Conservation (phyloP, 2,113 vertebrate genomes). For the Sigmodon hispidus region DNA sequence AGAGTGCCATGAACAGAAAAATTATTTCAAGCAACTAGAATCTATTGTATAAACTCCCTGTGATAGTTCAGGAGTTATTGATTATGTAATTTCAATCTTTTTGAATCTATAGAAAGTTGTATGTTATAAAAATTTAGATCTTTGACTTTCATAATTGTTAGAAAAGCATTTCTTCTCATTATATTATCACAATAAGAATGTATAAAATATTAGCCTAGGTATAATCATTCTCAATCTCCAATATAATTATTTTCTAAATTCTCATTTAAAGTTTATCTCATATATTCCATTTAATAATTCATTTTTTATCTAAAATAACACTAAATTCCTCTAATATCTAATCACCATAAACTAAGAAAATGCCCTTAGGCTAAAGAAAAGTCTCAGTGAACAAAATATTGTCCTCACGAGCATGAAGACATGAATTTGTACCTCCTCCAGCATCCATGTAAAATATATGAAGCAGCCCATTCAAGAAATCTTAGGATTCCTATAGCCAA, state of each 20-base stretch:
- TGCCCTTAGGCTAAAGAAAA: background rate
- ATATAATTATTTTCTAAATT: background rate
- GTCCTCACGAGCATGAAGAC: background rate
- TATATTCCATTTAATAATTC: background rate
- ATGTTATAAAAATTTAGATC: background rate
- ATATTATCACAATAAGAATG: background rate
- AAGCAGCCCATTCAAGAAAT: background rate
- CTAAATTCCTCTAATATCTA: accelerated
- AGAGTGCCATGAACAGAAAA: background rate
- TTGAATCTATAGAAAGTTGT: background rate
- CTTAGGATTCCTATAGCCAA: background rate
- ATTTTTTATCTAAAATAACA: background rate
- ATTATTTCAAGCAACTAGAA: background rate
- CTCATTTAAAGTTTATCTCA: background rate
- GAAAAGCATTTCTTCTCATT: background rate
- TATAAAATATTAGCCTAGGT: background rate
- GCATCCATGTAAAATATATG: background rate
- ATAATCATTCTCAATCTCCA: background rate
- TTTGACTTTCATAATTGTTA: background rate
- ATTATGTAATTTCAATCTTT: background rate
- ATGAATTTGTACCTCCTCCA: too few species aligned
- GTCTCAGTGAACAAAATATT: background rate
- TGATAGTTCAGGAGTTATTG: background rate
- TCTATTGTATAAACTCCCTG: background rate
- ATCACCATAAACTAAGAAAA: background rate